A percentile compares a stretch with the other conserved stretches of the same genome.
phyloP scores from a whole-genome alignment of 2,888 invertebrate species.

The Anaspis maculata region DNA sequence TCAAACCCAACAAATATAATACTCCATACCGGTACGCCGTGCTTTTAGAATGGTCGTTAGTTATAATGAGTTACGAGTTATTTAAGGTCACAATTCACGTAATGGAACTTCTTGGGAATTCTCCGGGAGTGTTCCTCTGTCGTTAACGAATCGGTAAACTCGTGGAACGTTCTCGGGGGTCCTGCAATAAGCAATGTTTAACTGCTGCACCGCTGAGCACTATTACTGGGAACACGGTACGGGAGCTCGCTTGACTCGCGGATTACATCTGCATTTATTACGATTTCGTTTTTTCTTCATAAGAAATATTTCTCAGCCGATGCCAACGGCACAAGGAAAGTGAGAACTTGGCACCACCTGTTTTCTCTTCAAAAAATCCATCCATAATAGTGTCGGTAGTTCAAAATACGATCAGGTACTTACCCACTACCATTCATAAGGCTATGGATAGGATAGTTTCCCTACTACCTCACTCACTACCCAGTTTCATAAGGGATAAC shows the following conservation, averaged over 20 bases:
- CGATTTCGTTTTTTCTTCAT: not conserved
- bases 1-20: too few relatives aligned
- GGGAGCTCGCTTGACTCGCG: slow-evolving; percentile 1
- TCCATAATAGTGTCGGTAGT: too few relatives aligned
- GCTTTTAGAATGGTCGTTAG: too few relatives aligned
- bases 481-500: too few relatives aligned
- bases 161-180: slow-evolving; percentile 15
- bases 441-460: too few relatives aligned
- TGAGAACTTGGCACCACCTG: too few relatives aligned
- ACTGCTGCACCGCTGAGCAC: slow-evolving; percentile 10
- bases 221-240: slow-evolving; percentile 10
- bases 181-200: slow-evolving; percentile 15
- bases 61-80: not conserved
- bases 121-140: slow-evolving; percentile 7
- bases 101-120: slow-evolving; percentile 14
- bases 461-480: too few relatives aligned
- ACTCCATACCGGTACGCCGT: not conserved
- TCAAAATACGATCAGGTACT: too few relatives aligned
- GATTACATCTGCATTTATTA: slow-evolving; percentile 7
- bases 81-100: slow-evolving; percentile 13
- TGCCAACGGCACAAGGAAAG: too few relatives aligned
- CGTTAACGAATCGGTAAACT: slow-evolving; percentile 17
- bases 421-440: too few relatives aligned
- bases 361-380: too few relatives aligned
- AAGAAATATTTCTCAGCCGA: too few relatives aligned